Conservation (phyloP, 2,797 vertebrate genomes). For the Chelon labrosus region DNA sequence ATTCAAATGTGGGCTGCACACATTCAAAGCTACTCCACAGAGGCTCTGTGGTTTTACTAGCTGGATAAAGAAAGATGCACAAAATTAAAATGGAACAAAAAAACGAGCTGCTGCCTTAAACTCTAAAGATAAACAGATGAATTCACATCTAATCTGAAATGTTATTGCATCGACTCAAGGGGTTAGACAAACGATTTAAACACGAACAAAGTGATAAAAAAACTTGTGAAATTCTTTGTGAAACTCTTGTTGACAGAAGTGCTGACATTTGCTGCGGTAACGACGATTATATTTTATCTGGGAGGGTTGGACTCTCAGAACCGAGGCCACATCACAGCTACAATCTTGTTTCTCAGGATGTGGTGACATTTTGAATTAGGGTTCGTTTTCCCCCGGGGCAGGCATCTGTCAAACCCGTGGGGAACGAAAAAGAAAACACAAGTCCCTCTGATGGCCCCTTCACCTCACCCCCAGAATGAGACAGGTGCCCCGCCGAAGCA, state of each 20-base stretch:
- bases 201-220: no score
- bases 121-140: no score
- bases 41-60: background rate
- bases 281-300: conserved; percentile 4
- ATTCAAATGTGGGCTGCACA: background rate
- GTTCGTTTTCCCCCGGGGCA: conserved; percentile 15
- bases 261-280: background rate
- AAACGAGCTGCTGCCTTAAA: no score
- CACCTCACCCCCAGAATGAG: conserved; percentile 10
- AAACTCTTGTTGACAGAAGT: background rate
- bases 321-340: conserved; percentile 1
- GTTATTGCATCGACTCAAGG: no score
- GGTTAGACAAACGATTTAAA: no score
- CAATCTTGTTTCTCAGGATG: conserved; percentile 4
- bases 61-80: no score
- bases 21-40: conserved; percentile 11
- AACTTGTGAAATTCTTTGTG: background rate
- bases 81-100: no score
- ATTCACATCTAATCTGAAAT: no score
- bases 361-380: conserved; percentile 52
- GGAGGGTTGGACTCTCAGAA: background rate
- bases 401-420: conserved; percentile 8
- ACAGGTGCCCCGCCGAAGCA: conserved; percentile 29
- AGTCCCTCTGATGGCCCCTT: conserved; percentile 22
- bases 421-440: background rate